Evolutionary conservation across 2,888 invertebrate genomes (phyloP).

Genomic region (Chymomyza amoena): DNA sequence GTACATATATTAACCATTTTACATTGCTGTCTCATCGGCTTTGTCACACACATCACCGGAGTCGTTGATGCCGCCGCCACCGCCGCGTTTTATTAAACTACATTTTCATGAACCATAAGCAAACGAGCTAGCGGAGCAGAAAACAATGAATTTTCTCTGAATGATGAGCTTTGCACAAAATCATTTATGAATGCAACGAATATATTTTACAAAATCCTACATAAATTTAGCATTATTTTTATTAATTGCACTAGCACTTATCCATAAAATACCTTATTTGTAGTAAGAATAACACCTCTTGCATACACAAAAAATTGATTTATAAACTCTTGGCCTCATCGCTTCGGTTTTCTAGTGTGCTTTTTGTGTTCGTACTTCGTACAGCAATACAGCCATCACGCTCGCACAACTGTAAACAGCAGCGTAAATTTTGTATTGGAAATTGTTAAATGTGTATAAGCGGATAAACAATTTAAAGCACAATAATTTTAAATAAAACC

Average conservation of each 20-base stretch:
- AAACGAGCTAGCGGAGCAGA: not conserved
- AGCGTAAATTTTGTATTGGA: not conserved
- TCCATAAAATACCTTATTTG: constrained; percentile 59
- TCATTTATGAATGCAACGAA: not conserved
- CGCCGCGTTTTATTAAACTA: constrained; percentile 27
- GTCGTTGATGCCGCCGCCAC: constrained; percentile 31
- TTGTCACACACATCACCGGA: constrained; percentile 28
- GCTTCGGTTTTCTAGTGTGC: constrained; percentile 69
- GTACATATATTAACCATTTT: constrained; percentile 25
- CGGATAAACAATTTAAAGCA: not conserved
- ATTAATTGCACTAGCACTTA: constrained; percentile 23
- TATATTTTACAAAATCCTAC: not conserved
- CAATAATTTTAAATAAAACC: not conserved
- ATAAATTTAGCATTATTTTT: constrained; percentile 6
- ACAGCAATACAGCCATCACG: constrained; percentile 49
- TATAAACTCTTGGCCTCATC: constrained; percentile 67
- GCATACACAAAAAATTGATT: constrained; percentile 78
- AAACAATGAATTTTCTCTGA: not conserved
- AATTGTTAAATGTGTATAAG: not conserved
- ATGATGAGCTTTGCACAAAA: not conserved
- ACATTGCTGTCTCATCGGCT: constrained; percentile 41
- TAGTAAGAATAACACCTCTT: constrained; percentile 63
- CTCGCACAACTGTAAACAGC: constrained; percentile 35
- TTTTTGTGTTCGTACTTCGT: constrained; percentile 71
- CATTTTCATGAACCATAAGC: constrained; percentile 15